Conservation (phyloP, 2,888 invertebrate genomes). For the Tiliacea citrago region DNA sequence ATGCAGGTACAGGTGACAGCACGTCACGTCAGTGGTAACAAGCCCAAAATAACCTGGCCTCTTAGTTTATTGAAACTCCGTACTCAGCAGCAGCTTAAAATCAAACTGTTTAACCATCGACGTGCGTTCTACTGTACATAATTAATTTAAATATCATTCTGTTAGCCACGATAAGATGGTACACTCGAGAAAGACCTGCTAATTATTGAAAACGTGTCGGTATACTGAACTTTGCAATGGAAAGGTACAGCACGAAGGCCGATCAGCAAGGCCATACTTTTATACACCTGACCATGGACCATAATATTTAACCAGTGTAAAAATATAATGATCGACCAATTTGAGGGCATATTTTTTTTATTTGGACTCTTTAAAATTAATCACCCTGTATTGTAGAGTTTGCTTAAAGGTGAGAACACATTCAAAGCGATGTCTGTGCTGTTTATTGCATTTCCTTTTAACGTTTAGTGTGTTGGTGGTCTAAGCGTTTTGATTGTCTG, state of each 20-base stretch:
- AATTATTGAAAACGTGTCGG: conserved; percentile 58
- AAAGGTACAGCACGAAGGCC: conserved; percentile 62
- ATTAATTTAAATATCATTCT: conserved; percentile 8
- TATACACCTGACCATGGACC: conserved; percentile 43
- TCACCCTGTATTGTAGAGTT: conserved; percentile 2
- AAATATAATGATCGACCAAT: conserved; percentile 25
- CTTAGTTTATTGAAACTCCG: too few species aligned
- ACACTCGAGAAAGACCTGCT: conserved; percentile 48
- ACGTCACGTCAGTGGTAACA: background rate
- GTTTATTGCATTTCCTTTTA: background rate
- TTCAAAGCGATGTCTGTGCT: background rate
- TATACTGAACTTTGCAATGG: conserved; percentile 60
- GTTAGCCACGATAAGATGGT: conserved; percentile 24
- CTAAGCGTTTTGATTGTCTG: background rate
- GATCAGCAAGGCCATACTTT: conserved; percentile 50
- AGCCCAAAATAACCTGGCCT: background rate
- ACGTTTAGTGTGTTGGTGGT: background rate
- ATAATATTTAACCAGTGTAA: conserved; percentile 16
- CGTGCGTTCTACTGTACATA: background rate
- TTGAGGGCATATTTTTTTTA: background rate
- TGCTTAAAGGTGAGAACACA: conserved; percentile 9
- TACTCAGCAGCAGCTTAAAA: background rate
- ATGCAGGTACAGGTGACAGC: background rate
- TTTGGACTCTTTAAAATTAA: conserved; percentile 13
- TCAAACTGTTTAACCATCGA: background rate